phyloP scores from a whole-genome alignment of 2,113 vertebrate genomes.

The Ovibos moschatus region DNA sequence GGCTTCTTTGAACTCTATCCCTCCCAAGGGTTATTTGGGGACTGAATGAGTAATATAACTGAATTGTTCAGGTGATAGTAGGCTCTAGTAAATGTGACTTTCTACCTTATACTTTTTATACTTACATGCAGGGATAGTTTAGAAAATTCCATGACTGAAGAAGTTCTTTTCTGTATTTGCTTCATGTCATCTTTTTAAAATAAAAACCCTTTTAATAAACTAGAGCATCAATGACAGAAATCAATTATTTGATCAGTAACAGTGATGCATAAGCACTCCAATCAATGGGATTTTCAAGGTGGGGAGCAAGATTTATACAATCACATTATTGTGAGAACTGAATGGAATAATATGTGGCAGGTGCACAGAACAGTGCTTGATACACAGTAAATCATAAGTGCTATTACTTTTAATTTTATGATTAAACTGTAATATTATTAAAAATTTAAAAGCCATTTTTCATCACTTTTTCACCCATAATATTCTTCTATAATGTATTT shows the following conservation, averaged over 20 bases:
- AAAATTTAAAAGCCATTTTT: background rate
- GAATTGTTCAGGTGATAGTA: background rate
- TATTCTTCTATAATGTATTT: background rate
- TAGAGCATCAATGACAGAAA: background rate
- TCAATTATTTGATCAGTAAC: background rate
- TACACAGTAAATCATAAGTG: background rate
- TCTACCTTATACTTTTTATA: background rate
- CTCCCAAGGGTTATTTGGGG: background rate
- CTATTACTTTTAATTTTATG: background rate
- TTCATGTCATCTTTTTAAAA: background rate
- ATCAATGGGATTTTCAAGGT: background rate
- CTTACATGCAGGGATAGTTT: background rate
- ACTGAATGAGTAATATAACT: background rate
- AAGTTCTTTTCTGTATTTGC: background rate
- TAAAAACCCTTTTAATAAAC: background rate
- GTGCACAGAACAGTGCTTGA: background rate
- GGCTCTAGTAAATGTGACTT: background rate
- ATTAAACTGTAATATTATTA: background rate
- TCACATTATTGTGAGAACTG: background rate
- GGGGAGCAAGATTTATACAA: background rate
- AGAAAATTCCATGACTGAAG: background rate
- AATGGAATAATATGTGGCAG: background rate
- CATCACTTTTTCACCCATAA: background rate
- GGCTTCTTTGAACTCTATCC: background rate
- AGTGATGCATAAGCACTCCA: background rate